Evolutionary conservation across 2,888 invertebrate genomes (phyloP).

Genomic region (Philereme transversata): DNA sequence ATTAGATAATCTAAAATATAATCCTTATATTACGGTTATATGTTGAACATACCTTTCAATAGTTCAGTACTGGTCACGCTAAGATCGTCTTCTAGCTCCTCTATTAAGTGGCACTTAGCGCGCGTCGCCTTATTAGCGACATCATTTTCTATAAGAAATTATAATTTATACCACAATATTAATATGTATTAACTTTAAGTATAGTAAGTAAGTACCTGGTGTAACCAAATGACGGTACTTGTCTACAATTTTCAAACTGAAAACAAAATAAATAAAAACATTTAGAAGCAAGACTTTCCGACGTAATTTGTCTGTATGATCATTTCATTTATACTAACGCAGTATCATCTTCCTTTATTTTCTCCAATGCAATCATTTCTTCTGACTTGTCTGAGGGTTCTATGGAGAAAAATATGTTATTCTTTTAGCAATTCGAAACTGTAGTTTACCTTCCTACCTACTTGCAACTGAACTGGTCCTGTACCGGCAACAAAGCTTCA

Average conservation of each 20-base stretch:
- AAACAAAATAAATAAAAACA: constrained; percentile 48
- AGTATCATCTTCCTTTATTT: constrained; percentile 43
- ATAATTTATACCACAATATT: constrained; percentile 1
- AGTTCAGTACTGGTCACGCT: constrained; percentile 46
- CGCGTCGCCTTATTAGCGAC: constrained; percentile 12
- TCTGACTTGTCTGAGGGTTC: constrained; percentile 30
- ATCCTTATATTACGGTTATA: not conserved
- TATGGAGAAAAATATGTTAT: constrained; percentile 19
- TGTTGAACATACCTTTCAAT: constrained; percentile 40
- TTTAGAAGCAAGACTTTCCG: not conserved
- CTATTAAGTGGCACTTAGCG: constrained; percentile 28
- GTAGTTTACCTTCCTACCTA: too few relatives aligned
- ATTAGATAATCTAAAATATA: too few relatives aligned
- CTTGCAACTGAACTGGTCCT: too few relatives aligned
- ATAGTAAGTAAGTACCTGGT: constrained; percentile 49
- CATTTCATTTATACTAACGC: constrained; percentile 45
- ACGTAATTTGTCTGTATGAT: not conserved
- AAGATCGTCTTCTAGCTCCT: constrained; percentile 45
- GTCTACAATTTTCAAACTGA: constrained; percentile 59
- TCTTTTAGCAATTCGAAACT: constrained; percentile 5
- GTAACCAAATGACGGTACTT: constrained; percentile 59
- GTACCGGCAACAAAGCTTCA: too few relatives aligned
- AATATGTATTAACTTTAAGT: not conserved
- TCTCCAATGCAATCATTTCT: constrained; percentile 40
- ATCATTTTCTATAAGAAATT: constrained; percentile 10